Evolutionary conservation across 2,113 vertebrate species (phyloP).

Genomic region (Pyrgilauda ruficollis): DNA sequence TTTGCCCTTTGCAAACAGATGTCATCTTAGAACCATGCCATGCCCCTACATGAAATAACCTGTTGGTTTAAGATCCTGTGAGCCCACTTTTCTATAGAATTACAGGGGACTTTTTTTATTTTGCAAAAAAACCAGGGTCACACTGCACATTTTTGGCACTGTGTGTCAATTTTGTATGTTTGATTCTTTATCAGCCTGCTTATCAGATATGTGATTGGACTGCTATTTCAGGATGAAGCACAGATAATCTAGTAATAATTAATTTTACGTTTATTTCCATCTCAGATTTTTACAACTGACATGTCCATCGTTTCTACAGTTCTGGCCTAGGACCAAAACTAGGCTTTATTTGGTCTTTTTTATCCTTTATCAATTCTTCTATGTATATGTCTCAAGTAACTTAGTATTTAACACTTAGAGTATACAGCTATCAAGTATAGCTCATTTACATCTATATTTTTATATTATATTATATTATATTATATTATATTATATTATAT

Average conservation of each 20-base stretch:
- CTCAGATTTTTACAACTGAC: neutral
- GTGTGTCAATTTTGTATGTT: neutral
- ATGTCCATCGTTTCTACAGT: neutral
- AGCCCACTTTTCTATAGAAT: neutral
- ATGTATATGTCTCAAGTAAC: neutral
- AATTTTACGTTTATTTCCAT: neutral
- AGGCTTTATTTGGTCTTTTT: neutral
- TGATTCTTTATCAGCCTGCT: neutral
- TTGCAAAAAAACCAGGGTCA: neutral
- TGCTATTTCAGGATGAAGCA: neutral
- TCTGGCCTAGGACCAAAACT: neutral
- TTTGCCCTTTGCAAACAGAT: neutral
- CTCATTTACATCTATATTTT: neutral
- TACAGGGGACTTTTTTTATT: neutral
- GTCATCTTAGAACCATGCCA: neutral
- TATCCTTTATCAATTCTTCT: neutral
- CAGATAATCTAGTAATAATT: neutral
- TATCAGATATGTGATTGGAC: neutral
- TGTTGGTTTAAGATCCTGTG: neutral
- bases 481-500: too few species aligned
- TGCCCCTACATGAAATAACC: neutral
- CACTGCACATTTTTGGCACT: neutral
- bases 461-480: too few species aligned
- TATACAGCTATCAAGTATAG: neutral
- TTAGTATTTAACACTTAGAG: neutral